Evolutionary conservation across 2,797 vertebrate species (phyloP), one percentile per base, ranked within the genome.

Genomic region (Tinamus major): DNA sequence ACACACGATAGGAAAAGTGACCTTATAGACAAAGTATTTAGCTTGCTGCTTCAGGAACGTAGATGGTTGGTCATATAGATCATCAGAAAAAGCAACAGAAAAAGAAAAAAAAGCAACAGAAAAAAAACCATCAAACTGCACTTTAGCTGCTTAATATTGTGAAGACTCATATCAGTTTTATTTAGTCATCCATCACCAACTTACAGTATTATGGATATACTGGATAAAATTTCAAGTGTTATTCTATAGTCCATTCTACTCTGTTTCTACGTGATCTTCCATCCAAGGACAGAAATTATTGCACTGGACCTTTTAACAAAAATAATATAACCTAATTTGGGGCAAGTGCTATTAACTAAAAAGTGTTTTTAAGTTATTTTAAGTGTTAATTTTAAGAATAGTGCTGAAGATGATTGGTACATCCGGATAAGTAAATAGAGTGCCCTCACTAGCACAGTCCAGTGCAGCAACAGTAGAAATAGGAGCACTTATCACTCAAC

Each of bases 1-100:
- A 35, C 42, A 75, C 79, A 85, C 62, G 75, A 93, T 93, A 95
- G 90, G 74, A 86, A 87, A 89, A 93, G 58, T 86, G 88, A 95
- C 49, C 64, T 93, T 95, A 89, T 20, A 75, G 84, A 78, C 19
- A 79, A 93, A 94, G 83, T 67, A 94, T 88, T 94, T 92, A 56
- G 84, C 72, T 86, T 87, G 9, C 71, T 77, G 35, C 42, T 84
- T 79, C 63, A 84, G 78, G 42, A 92, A 85, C 44, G 12, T 64
- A 75, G 61, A 68, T 0, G 2, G 51, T 39, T 78, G 35, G 46
- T 84, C 80, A 49, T 63, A 67, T 21, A 85, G 41, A n/a, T 79
- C 49, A 64, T 44, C 8, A 78, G 46, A 71, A 87, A 87, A 87
- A 55, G 31, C 4, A 21, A 65, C 85, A 79, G 49, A 81, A 84